These are phyloP conservation scores for Sandelia bainsii DNA, from an alignment of 2,797 vertebrate genomes.

Conservation along the genomic window DNA sequence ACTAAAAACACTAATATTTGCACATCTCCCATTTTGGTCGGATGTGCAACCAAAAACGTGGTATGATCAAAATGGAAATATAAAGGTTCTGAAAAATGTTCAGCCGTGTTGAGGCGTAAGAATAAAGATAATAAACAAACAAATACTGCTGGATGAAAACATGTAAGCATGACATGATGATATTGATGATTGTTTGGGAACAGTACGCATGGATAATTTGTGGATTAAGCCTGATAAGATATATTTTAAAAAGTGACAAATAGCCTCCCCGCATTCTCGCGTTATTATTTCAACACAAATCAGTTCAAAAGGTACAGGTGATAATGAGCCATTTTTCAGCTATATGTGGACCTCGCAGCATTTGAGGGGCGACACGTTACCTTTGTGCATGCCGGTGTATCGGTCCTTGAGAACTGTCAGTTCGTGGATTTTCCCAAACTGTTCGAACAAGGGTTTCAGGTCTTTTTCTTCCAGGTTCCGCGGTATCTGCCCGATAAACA, in stretches of 20 bases:
- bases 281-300: constrained; percentile 4
- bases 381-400: constrained; percentile 99
- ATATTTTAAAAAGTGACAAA: constrained; percentile 27
- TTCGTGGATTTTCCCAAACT: constrained; percentile 99
- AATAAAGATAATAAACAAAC: constrained; percentile 6
- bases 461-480: constrained; percentile 98
- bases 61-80: not conserved
- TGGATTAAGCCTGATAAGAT: not conserved
- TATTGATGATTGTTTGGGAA: not conserved
- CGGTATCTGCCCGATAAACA: constrained; percentile 99
- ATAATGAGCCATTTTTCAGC: constrained; percentile 25
- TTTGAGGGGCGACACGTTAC: constrained; percentile 81
- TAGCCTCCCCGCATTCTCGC: not conserved
- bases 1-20: constrained; percentile 11
- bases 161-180: constrained; percentile 9
- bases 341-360: constrained; percentile 41
- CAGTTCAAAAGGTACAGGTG: not conserved
- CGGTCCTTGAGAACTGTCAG: constrained; percentile 98
- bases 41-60: not conserved
- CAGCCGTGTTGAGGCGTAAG: not conserved
- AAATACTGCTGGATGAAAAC: constrained; percentile 29
- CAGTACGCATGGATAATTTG: not conserved
- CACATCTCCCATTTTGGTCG: constrained; percentile 1
- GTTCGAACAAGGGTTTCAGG: constrained; percentile 97
- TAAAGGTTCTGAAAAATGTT: constrained; percentile 1